These are phyloP conservation scores for Aphis craccivora DNA, from an alignment of 1,140 invertebrate species.

Conservation along the genomic window DNA sequence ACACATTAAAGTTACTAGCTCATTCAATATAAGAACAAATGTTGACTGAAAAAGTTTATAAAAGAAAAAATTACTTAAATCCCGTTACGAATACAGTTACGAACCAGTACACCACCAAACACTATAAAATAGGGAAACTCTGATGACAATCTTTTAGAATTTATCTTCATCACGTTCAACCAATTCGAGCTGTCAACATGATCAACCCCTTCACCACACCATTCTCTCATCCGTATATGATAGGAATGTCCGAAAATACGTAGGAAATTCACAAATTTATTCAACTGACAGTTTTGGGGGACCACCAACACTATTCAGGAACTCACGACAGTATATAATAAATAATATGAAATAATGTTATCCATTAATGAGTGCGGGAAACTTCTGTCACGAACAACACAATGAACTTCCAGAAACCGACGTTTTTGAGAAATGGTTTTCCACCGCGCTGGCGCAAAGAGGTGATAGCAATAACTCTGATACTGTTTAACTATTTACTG, in stretches of 20 bases:
- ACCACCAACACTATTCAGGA: neutral
- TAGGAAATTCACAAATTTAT: conserved; percentile 31
- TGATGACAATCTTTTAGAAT: conserved; percentile 44
- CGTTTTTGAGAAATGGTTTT: conserved; percentile 13
- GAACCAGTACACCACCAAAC: neutral
- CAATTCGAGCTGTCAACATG: conserved; percentile 47
- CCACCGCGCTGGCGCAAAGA: neutral
- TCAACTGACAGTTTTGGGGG: neutral
- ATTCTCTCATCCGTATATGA: neutral
- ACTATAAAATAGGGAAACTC: neutral
- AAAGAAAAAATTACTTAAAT: conserved; percentile 22
- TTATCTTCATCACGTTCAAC: conserved; percentile 49
- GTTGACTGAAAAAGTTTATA: conserved; percentile 1
- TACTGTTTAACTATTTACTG: conserved; percentile 20
- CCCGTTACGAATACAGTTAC: neutral
- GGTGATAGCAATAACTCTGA: neutral
- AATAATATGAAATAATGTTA: conserved; percentile 27
- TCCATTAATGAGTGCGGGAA: conserved; percentile 20
- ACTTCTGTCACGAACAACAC: neutral
- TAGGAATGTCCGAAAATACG: neutral
- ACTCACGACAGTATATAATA: conserved; percentile 9
- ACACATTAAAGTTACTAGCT: neutral
- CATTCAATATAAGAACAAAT: neutral
- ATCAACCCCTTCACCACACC: neutral
- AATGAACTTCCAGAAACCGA: conserved; percentile 26